Conservation (phyloP, 2,113 vertebrate genomes). For the Tretioscincus oriximinensis region DNA sequence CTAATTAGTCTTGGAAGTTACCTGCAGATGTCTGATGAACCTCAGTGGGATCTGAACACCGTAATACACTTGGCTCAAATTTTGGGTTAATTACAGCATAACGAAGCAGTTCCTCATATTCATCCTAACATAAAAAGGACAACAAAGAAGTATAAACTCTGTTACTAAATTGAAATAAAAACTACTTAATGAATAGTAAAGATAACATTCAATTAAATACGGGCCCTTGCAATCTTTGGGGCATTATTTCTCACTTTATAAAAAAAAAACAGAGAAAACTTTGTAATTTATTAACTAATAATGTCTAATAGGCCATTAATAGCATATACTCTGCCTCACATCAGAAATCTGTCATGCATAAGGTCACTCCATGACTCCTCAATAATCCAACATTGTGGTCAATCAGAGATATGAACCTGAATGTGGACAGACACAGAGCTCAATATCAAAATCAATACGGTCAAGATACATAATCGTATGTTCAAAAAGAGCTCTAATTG, state of each 20-base stretch:
- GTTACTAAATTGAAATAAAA: not conserved
- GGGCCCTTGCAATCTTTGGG: not conserved
- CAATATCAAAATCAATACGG: not conserved
- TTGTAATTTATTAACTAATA: not conserved
- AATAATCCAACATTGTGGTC: not conserved
- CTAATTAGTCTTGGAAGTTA: slow-evolving; percentile 34
- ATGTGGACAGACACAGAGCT: not conserved
- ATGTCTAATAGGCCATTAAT: not conserved
- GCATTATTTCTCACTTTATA: not conserved
- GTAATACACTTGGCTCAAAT: slow-evolving; percentile 63
- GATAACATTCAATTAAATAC: not conserved
- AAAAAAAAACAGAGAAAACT: not conserved
- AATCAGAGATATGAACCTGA: not conserved
- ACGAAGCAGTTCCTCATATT: slow-evolving; percentile 88
- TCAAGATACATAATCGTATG: too few species aligned
- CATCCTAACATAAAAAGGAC: slow-evolving; percentile 77
- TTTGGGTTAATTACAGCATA: slow-evolving; percentile 82
- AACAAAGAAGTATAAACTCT: slow-evolving; percentile 15
- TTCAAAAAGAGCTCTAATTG: too few species aligned
- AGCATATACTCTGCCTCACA: not conserved
- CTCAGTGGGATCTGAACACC: slow-evolving; percentile 56
- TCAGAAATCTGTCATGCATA: not conserved
- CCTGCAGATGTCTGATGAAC: slow-evolving; percentile 63
- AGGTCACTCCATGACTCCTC: not conserved
- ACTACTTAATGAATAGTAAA: not conserved